Percentiles rank a stretch among this genome's conserved stretches.
Evolutionary conservation across 2,797 vertebrate genomes (phyloP).

Genomic region (Amazonetta brasiliensis): DNA sequence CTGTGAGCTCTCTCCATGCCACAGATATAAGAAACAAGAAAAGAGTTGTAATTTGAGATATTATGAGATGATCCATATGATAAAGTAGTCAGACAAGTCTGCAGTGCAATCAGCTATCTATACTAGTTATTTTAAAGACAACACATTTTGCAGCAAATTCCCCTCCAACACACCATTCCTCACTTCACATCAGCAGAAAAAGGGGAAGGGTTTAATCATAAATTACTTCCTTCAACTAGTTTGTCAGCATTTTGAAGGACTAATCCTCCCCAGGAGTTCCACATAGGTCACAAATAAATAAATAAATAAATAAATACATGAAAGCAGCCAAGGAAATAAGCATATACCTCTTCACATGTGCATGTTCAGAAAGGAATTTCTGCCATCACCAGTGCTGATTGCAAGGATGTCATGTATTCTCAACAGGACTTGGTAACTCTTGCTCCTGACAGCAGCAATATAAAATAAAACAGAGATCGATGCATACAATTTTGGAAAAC

Average conservation of each 20-base stretch:
- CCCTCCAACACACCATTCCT: not conserved
- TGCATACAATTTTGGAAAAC: not conserved
- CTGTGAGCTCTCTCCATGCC: not conserved
- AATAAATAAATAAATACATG: no score
- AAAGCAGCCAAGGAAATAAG: not conserved
- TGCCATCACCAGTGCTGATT: not conserved
- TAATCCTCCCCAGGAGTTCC: not conserved
- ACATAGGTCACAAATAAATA: not conserved
- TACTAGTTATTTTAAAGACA: not conserved
- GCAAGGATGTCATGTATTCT: not conserved
- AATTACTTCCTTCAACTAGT: not conserved
- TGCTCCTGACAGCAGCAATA: not conserved
- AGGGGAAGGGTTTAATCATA: not conserved
- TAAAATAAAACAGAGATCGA: not conserved
- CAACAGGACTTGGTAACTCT: not conserved
- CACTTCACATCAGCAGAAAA: not conserved
- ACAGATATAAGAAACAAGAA: not conserved
- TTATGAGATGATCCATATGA: not conserved
- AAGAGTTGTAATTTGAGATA: not conserved
- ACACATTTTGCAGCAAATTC: not conserved
- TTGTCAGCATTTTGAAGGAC: not conserved
- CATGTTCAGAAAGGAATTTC: not conserved
- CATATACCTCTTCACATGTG: rapidly evolving
- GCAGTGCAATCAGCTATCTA: not conserved
- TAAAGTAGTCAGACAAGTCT: not conserved